Conservation (phyloP, 2,797 vertebrate species). For the Artibeus lituratus region DNA sequence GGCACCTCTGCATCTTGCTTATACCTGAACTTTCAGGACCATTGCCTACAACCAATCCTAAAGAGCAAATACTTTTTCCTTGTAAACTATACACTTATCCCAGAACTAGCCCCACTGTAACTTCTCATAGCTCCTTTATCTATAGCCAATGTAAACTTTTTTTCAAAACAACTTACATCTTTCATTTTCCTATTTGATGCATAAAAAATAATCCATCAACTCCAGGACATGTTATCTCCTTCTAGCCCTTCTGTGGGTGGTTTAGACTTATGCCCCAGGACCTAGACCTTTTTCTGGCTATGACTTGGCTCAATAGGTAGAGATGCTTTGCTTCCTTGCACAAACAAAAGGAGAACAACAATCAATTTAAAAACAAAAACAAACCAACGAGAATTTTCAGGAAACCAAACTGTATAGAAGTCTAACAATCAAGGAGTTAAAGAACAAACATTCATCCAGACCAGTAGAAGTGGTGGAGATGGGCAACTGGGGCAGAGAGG, state of each 20-base stretch:
- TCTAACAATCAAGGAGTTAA: too few relatives aligned
- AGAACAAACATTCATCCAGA: too few relatives aligned
- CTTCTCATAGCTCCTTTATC: background rate
- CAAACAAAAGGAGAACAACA: too few relatives aligned
- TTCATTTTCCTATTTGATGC: background rate
- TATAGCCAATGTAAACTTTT: background rate
- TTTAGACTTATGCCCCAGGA: background rate
- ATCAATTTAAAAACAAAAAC: too few relatives aligned
- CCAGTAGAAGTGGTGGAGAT: too few relatives aligned
- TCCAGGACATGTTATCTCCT: background rate
- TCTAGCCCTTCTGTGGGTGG: background rate
- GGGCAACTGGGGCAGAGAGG: too few relatives aligned
- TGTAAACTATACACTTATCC: background rate
- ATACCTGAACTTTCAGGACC: background rate
- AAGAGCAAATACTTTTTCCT: background rate
- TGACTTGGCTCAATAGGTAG: background rate
- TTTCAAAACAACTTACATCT: background rate
- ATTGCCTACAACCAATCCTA: background rate
- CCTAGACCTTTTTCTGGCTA: background rate
- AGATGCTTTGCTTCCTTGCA: too few relatives aligned
- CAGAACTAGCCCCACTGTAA: background rate
- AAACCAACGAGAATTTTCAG: too few relatives aligned
- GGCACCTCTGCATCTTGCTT: background rate
- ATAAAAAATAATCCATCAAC: background rate
- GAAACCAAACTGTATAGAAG: too few relatives aligned